Percentiles rank a stretch among this genome's conserved stretches.
Evolutionary conservation across 1,140 invertebrate species (phyloP).

Genomic region (Nephila pilipes): DNA sequence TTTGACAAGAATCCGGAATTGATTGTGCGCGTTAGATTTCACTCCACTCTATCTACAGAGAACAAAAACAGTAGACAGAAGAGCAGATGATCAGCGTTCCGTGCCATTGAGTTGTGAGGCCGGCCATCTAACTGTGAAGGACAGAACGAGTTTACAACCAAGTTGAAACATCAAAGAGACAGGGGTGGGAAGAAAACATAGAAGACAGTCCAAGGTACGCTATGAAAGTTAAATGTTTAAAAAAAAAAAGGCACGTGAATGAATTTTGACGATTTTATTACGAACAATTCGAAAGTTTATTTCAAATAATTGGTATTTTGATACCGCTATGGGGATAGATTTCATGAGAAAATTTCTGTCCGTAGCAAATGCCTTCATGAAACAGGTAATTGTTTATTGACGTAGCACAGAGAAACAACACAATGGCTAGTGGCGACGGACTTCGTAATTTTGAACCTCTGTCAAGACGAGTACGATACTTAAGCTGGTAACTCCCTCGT

Average conservation of each 20-base stretch:
- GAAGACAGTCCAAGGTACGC: not conserved
- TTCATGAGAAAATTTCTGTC: too few species aligned
- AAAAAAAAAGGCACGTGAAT: not conserved
- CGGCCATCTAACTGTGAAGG: conserved; percentile 24
- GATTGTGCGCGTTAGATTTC: not conserved
- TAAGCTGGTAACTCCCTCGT: too few species aligned
- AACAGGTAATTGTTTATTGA: too few species aligned
- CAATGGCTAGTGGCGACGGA: too few species aligned
- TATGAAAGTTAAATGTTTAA: not conserved
- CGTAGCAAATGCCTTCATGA: too few species aligned
- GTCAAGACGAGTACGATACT: too few species aligned
- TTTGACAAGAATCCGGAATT: conserved; percentile 34
- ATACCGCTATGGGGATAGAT: too few species aligned
- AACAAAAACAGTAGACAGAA: not conserved
- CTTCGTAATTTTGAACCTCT: too few species aligned
- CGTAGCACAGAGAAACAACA: too few species aligned
- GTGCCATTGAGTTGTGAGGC: conserved; percentile 21
- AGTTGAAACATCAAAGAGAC: not conserved
- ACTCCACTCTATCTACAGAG: not conserved
- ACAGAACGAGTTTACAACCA: not conserved
- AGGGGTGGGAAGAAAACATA: too few species aligned
- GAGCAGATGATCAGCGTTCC: conserved; percentile 51
- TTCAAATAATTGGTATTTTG: too few species aligned
- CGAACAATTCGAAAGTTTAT: not conserved
- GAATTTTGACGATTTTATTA: not conserved